Evolutionary conservation across 2,888 invertebrate species (phyloP).

Genomic region (Drosophila percnosoma): DNA sequence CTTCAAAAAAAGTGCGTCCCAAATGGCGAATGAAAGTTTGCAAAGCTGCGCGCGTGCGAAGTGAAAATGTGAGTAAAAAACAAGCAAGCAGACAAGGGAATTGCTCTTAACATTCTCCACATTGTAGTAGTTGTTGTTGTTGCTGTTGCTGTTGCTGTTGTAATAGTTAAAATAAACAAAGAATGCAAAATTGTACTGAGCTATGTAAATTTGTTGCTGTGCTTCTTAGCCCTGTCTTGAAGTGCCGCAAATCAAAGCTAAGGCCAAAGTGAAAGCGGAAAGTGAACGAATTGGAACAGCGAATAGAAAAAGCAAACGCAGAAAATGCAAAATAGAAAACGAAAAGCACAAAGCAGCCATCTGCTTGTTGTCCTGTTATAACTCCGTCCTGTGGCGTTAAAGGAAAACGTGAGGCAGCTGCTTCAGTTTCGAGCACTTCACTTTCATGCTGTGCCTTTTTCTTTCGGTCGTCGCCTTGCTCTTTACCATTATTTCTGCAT

Average conservation of each 20-base stretch:
- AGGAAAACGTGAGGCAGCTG: constrained; percentile 68
- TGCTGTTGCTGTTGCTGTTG: constrained; percentile 15
- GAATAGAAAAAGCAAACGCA: constrained; percentile 30
- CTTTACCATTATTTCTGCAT: constrained; percentile 69
- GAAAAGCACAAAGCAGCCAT: constrained; percentile 31
- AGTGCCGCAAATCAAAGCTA: constrained; percentile 70
- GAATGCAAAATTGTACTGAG: constrained; percentile 60
- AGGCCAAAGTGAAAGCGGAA: constrained; percentile 56
- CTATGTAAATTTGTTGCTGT: constrained; percentile 74
- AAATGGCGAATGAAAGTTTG: constrained; percentile 76
- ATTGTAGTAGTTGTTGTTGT: constrained; percentile 8
- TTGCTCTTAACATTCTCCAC: constrained; percentile 30
- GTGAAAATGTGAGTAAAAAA: constrained; percentile 40
- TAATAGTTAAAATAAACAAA: constrained; percentile 43
- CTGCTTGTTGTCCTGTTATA: constrained; percentile 36
- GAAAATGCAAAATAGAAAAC: constrained; percentile 13
- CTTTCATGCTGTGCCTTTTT: constrained; percentile 49
- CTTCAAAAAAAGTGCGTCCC: constrained; percentile 65
- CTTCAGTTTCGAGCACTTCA: constrained; percentile 56
- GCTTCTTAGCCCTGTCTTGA: constrained; percentile 29
- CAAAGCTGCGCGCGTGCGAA: constrained; percentile 52
- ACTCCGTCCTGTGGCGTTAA: constrained; percentile 64
- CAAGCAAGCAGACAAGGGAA: constrained; percentile 40
- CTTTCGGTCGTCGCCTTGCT: constrained; percentile 27
- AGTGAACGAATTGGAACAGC: constrained; percentile 45